Conservation (phyloP, 2,113 vertebrate genomes). For the Amblyornis subalaris region DNA sequence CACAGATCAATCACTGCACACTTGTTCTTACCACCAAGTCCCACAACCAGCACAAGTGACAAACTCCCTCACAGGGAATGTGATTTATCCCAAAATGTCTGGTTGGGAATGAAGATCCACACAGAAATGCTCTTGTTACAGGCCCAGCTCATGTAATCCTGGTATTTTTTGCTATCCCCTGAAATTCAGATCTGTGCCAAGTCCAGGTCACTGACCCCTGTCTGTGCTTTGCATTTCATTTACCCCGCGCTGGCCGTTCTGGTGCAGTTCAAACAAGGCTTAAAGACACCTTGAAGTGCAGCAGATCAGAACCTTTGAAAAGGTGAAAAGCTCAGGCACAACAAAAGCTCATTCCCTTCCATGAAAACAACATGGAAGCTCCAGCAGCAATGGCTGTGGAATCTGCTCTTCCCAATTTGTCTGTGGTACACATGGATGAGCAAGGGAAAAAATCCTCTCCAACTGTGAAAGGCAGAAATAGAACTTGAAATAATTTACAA, state of each 20-base stretch:
- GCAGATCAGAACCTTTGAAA: background rate
- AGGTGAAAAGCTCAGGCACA: background rate
- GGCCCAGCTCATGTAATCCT: background rate
- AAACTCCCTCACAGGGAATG: background rate
- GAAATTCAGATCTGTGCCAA: background rate
- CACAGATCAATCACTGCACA: background rate
- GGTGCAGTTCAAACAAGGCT: background rate
- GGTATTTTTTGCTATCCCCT: background rate
- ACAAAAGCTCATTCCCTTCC: background rate
- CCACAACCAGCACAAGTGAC: rapidly evolving
- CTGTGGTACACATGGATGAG: background rate
- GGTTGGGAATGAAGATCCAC: rapidly evolving
- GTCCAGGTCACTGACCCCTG: background rate
- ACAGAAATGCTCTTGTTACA: background rate
- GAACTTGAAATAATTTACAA: background rate
- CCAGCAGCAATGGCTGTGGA: background rate
- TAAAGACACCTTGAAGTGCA: background rate
- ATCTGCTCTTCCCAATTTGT: background rate
- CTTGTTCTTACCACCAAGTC: background rate
- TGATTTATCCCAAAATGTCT: background rate
- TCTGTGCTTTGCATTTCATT: background rate
- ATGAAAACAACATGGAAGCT: background rate
- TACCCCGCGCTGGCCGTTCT: background rate
- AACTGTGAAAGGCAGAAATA: background rate
- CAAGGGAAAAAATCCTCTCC: background rate